Evolutionary conservation across 2,888 invertebrate species (phyloP).

Genomic region (Mimachlamys varia): DNA sequence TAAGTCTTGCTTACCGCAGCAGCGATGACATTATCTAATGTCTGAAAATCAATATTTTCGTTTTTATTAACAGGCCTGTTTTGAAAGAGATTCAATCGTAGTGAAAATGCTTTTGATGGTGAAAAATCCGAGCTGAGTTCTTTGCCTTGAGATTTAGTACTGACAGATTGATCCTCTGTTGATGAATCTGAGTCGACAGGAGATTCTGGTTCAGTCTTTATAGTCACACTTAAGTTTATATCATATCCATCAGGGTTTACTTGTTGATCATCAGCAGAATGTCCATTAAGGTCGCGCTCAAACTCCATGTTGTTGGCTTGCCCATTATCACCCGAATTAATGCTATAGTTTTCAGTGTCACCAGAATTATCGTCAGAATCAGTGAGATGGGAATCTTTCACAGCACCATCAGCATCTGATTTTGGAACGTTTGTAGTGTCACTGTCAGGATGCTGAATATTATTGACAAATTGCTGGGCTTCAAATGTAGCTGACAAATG

Average conservation of each 20-base stretch:
- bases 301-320: background rate
- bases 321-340: background rate
- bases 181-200: background rate
- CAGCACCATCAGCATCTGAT: background rate
- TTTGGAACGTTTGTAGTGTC: background rate
- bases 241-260: background rate
- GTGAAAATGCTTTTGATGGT: constrained; percentile 23
- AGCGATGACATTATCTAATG: background rate
- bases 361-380: background rate
- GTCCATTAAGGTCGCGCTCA: background rate
- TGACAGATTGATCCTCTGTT: background rate
- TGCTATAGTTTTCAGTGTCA: background rate
- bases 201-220: background rate
- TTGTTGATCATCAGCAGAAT: background rate
- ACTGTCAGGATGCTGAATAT: background rate
- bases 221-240: background rate
- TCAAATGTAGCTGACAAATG: background rate
- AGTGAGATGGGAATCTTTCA: background rate
- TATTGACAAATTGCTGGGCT: background rate
- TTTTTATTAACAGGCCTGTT: background rate
- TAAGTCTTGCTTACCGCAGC: background rate
- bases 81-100: background rate
- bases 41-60: background rate
- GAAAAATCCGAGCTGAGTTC: background rate
- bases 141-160: background rate